phyloP scores from a whole-genome alignment of 2,797 vertebrate species.

The Acanthopagrus latus region DNA sequence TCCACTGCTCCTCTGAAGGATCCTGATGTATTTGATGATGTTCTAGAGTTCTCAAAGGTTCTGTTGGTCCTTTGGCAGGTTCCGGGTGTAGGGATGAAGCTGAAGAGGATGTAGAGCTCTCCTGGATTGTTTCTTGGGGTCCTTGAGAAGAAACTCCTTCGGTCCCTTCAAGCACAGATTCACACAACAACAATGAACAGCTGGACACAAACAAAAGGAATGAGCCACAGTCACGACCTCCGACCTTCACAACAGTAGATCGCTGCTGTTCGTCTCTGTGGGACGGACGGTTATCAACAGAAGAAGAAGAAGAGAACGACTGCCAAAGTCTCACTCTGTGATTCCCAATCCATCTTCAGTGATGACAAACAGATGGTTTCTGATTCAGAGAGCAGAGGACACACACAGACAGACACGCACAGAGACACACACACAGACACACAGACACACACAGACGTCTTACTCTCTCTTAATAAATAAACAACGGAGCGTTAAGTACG shows the following conservation, averaged over 20 bases:
- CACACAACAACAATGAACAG: too few relatives aligned
- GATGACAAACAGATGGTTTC: constrained; percentile 45
- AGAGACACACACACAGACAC: accelerated
- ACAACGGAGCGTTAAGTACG: too few relatives aligned
- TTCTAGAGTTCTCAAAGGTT: too few relatives aligned
- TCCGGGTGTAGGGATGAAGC: too few relatives aligned
- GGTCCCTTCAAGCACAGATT: too few relatives aligned
- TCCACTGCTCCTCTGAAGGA: too few relatives aligned
- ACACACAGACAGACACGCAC: accelerated
- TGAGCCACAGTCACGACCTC: constrained; percentile 6
- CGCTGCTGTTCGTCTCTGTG: constrained; percentile 8
- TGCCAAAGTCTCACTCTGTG: constrained; percentile 39
- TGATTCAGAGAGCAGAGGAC: not conserved
- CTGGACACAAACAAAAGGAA: not conserved
- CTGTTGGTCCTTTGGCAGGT: too few relatives aligned
- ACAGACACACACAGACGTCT: not conserved
- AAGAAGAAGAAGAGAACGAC: constrained; percentile 22
- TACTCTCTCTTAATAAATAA: too few relatives aligned
- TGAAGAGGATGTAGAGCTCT: too few relatives aligned
- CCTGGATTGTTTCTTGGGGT: too few relatives aligned
- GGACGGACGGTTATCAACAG: constrained; percentile 23
- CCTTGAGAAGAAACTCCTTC: too few relatives aligned
- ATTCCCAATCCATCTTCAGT: constrained; percentile 15
- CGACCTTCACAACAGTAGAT: constrained; percentile 5
- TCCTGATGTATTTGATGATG: too few relatives aligned